A percentile compares a stretch with the other conserved stretches of the same genome.
These are phyloP conservation scores for Triops cancriformis DNA, from an alignment of 1,140 invertebrate species.

Conservation along the genomic window DNA sequence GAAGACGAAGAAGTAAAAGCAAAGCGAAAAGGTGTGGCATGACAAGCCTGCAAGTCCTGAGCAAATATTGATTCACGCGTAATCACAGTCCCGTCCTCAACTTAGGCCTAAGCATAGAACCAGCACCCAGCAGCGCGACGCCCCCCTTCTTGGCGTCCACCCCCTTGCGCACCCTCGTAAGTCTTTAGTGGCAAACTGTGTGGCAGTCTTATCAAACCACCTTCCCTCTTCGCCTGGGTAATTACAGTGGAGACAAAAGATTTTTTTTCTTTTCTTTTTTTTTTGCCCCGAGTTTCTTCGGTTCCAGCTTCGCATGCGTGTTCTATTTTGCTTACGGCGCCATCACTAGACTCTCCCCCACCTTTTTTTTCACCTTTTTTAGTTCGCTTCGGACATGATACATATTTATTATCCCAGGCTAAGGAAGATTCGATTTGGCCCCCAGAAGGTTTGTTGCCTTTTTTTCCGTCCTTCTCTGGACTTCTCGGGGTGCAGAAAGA, in stretches of 20 bases:
- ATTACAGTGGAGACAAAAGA: background rate
- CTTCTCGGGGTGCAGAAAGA: no score
- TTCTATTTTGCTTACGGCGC: background rate
- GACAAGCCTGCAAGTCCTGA: slow-evolving; percentile 8
- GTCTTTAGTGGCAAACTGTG: background rate
- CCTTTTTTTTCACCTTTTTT: no score
- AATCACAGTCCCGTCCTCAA: slow-evolving; percentile 5
- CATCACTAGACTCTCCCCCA: background rate
- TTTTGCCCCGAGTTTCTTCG: background rate
- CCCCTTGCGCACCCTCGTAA: background rate
- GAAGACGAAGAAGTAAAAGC: background rate
- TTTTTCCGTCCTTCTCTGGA: no score
- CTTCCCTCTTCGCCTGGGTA: slow-evolving; percentile 3
- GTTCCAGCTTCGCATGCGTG: background rate
- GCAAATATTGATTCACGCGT: slow-evolving; percentile 13
- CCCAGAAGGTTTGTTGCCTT: no score
- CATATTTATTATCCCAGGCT: background rate
- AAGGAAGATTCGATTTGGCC: background rate
- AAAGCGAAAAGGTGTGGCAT: slow-evolving; percentile 6
- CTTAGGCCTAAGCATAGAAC: background rate
- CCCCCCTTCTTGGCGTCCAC: background rate
- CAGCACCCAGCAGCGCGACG: background rate
- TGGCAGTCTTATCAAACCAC: background rate
- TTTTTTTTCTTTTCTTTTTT: background rate
- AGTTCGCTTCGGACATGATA: background rate